These are phyloP conservation scores for Centropus unirufus DNA, from an alignment of 2,113 vertebrate species.

Conservation along the genomic window DNA sequence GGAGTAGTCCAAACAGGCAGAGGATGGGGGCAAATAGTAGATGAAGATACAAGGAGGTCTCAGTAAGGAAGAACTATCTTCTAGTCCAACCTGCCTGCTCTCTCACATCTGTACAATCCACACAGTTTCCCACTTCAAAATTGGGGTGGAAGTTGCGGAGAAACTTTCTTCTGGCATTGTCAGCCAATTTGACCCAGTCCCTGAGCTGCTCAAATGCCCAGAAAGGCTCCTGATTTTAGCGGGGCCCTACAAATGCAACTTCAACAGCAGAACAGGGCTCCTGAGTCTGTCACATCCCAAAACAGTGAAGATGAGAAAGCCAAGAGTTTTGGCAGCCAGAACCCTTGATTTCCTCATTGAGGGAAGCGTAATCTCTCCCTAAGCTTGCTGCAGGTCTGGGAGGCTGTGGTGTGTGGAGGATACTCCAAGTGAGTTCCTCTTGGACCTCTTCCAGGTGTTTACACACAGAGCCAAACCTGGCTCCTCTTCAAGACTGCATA, in stretches of 20 bases:
- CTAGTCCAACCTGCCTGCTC: not conserved
- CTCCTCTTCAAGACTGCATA: constrained; percentile 62
- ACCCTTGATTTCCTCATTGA: constrained; percentile 74
- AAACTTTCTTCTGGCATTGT: not conserved
- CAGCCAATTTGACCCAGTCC: not conserved
- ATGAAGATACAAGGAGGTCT: not conserved
- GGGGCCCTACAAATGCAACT: constrained; percentile 13
- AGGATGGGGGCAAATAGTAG: not conserved
- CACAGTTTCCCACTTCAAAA: not conserved
- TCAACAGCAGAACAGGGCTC: constrained; percentile 1
- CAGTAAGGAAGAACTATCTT: not conserved
- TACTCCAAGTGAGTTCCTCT: constrained; percentile 71
- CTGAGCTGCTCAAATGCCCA: not conserved
- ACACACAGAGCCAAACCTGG: constrained; percentile 80
- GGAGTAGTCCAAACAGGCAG: not conserved
- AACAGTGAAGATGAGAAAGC: constrained; percentile 60
- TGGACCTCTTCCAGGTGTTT: constrained; percentile 80
- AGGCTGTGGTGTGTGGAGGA: constrained; percentile 68
- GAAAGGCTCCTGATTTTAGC: not conserved
- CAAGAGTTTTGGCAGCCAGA: constrained; percentile 72
- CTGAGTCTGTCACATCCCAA: constrained; percentile 47
- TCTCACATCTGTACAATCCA: not conserved
- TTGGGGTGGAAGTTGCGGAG: not conserved
- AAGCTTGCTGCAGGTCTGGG: constrained; percentile 66
- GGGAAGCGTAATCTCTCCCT: constrained; percentile 74